These are phyloP conservation scores for Formicarius rufipectus DNA, from an alignment of 2,113 vertebrate genomes.

Conservation along the genomic window DNA sequence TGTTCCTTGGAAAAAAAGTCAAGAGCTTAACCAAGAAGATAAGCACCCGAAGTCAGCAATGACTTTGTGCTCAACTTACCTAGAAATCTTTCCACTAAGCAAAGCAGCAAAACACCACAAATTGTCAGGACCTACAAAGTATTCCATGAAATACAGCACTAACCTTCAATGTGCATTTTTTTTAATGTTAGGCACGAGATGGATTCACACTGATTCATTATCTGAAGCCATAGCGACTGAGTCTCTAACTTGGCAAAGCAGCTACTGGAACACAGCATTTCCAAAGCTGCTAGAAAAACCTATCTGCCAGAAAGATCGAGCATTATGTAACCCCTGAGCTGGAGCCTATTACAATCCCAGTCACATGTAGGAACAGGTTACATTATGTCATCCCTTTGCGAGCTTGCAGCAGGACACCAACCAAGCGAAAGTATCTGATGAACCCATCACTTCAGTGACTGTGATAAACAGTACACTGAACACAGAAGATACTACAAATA, in stretches of 20 bases:
- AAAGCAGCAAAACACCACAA: neutral
- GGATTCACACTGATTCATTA: neutral
- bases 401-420: neutral
- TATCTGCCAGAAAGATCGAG: constrained; percentile 1
- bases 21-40: constrained; percentile 5
- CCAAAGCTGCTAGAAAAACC: neutral
- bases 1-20: neutral
- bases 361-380: constrained; percentile 21
- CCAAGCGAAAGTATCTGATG: neutral
- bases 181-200: neutral
- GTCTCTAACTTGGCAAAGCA: constrained; percentile 21
- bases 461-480: neutral
- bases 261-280: neutral
- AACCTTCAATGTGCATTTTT: neutral
- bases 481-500: neutral
- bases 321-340: constrained; percentile 7
- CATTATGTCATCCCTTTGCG: neutral
- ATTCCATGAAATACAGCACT: neutral
- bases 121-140: neutral
- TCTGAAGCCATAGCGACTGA: neutral
- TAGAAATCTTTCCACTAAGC: neutral
- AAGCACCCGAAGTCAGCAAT: neutral
- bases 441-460: neutral
- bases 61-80: neutral
- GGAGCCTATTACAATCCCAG: neutral